phyloP scores from a whole-genome alignment of 1,140 invertebrate genomes.

The Theocolax elegans region DNA sequence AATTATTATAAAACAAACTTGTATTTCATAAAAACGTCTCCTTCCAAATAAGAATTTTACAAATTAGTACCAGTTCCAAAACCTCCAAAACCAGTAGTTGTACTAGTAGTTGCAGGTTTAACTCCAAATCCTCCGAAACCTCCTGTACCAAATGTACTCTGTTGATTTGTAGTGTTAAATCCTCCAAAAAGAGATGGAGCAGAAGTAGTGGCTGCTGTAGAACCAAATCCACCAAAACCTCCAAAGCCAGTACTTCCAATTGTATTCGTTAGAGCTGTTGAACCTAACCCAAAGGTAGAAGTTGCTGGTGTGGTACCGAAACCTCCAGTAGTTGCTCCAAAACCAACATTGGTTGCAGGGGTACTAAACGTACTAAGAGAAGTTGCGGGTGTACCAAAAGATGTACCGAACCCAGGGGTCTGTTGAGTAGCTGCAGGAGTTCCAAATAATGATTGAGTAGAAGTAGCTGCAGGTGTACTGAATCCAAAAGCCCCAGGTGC shows the following conservation, averaged over 20 bases:
- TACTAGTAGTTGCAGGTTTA: slow-evolving; percentile 60
- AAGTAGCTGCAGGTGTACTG: slow-evolving; percentile 48
- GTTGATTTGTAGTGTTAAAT: slow-evolving; percentile 57
- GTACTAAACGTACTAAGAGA: slow-evolving; percentile 48
- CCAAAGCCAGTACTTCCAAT: slow-evolving; percentile 56
- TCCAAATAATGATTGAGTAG: slow-evolving; percentile 44
- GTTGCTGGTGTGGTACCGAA: slow-evolving; percentile 50
- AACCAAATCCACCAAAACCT: slow-evolving; percentile 59
- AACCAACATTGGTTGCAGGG: slow-evolving; percentile 58
- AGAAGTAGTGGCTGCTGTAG: slow-evolving; percentile 57
- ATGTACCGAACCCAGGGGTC: slow-evolving; percentile 55
- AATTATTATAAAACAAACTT: too few relatives aligned
- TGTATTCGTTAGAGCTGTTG: slow-evolving; percentile 55
- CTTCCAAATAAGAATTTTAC: not conserved
- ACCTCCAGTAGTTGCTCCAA: slow-evolving; percentile 49
- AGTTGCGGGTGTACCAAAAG: slow-evolving; percentile 50
- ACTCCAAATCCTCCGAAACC: slow-evolving; percentile 68
- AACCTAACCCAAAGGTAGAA: slow-evolving; percentile 60
- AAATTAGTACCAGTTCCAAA: slow-evolving; percentile 54
- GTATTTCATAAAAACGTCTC: not conserved
- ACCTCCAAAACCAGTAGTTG: slow-evolving; percentile 68
- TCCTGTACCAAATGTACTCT: slow-evolving; percentile 66
- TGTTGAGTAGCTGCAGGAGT: slow-evolving; percentile 41
- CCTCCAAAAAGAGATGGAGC: slow-evolving; percentile 60
- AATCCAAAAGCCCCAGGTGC: slow-evolving; percentile 60